phyloP scores from a whole-genome alignment of 2,888 invertebrate genomes.

The Lasioglossum vierecki region DNA sequence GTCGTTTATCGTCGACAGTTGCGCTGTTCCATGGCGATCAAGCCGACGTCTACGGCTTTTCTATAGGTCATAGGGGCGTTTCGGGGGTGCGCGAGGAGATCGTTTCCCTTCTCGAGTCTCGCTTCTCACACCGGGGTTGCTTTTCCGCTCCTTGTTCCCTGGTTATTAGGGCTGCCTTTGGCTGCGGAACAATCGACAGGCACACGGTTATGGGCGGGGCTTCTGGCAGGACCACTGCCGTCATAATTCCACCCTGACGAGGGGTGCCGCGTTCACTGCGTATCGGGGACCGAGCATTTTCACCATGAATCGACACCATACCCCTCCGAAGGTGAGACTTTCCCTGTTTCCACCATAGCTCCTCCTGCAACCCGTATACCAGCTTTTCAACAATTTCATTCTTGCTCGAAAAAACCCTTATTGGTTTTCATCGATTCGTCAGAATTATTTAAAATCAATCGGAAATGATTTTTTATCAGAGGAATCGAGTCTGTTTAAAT shows the following conservation, averaged over 20 bases:
- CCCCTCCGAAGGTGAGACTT: neutral
- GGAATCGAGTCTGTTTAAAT: neutral
- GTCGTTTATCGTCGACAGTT: slow-evolving; percentile 77
- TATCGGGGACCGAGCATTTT: slow-evolving; percentile 48
- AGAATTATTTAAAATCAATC: neutral
- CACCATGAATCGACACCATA: slow-evolving; percentile 9
- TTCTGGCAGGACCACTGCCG: slow-evolving; percentile 56
- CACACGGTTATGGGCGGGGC: slow-evolving; percentile 78
- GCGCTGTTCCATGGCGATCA: slow-evolving; percentile 71
- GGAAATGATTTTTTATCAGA: neutral
- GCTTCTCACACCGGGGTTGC: slow-evolving; percentile 70
- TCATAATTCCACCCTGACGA: slow-evolving; percentile 54
- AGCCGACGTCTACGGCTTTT: slow-evolving; percentile 61
- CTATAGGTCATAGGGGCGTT: slow-evolving; percentile 75
- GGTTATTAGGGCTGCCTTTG: slow-evolving; percentile 80
- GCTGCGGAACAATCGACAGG: slow-evolving; percentile 79
- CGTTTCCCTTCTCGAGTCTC: slow-evolving; percentile 69
- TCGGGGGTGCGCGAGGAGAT: slow-evolving; percentile 61
- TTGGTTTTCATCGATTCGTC: neutral
- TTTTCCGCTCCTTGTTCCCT: slow-evolving; percentile 73
- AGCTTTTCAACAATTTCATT: neutral
- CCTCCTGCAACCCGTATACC: neutral
- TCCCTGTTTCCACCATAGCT: neutral
- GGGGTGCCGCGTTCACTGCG: slow-evolving; percentile 39
- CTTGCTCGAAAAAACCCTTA: neutral